These are phyloP conservation scores for Elephas maximus DNA, from an alignment of 2,113 vertebrate genomes.

Conservation along the genomic window DNA sequence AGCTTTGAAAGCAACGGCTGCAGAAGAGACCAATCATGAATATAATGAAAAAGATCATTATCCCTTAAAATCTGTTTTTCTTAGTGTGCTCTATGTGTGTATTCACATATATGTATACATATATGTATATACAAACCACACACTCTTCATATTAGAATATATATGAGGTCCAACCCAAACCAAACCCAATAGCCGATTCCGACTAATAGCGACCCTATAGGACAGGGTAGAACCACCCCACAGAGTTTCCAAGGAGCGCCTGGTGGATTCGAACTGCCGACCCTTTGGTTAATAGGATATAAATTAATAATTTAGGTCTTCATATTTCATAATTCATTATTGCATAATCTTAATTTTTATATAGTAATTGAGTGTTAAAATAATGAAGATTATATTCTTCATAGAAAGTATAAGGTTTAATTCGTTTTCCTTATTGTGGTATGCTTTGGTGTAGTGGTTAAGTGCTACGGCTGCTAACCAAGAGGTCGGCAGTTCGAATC, in stretches of 20 bases:
- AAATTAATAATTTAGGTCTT: not conserved
- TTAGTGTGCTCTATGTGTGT: not conserved
- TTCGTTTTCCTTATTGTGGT: not conserved
- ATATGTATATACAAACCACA: no score
- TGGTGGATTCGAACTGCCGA: no score
- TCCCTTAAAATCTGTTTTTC: slow-evolving; percentile 6
- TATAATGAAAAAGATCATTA: not conserved
- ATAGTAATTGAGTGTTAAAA: not conserved
- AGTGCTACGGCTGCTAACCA: no score
- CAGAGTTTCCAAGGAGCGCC: no score
- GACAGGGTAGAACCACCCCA: no score
- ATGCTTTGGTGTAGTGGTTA: not conserved
- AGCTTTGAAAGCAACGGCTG: not conserved
- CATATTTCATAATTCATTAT: not conserved
- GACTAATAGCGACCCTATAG: no score
- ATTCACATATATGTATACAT: no score
- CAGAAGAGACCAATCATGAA: not conserved
- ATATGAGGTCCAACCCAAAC: not conserved
- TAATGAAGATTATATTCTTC: not conserved
- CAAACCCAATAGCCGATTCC: no score
- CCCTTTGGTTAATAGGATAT: not conserved
- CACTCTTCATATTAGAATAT: not conserved
- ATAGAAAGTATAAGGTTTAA: not conserved
- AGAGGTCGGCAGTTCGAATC: no score
- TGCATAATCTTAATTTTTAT: not conserved